These are phyloP conservation scores for Zoanthus gigantus DNA, from an alignment of 92 coral and sea anemone genomes.

Conservation along the genomic window DNA sequence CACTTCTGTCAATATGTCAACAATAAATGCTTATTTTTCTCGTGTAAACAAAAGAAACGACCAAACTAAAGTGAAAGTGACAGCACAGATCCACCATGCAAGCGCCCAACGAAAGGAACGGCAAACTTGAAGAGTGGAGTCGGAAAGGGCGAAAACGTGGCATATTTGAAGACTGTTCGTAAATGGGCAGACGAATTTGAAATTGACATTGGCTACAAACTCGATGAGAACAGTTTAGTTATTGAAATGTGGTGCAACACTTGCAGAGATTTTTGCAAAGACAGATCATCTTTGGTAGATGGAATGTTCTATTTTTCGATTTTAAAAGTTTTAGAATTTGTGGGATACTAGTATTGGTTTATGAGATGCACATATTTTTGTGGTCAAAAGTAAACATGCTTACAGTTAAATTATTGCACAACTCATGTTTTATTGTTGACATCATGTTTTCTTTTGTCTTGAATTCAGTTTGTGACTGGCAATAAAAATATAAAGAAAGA, in stretches of 20 bases:
- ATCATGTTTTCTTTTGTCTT: constrained; percentile 12
- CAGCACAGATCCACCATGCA: constrained; percentile 34
- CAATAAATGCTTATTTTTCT: constrained; percentile 23
- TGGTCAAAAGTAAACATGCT: constrained; percentile 6
- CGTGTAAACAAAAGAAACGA: constrained; percentile 27
- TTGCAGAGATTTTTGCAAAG: constrained; percentile 34
- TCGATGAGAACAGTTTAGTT: constrained; percentile 35
- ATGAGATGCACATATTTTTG: constrained; percentile 7
- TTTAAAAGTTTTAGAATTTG: constrained; percentile 25
- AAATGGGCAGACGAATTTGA: constrained; percentile 32
- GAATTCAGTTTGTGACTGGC: constrained; percentile 23
- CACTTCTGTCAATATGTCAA: neutral
- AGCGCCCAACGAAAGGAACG: constrained; percentile 22
- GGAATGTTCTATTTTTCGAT: constrained; percentile 4
- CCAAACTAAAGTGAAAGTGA: constrained; percentile 25
- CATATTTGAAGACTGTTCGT: constrained; percentile 48
- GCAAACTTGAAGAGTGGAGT: neutral
- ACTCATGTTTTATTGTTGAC: neutral
- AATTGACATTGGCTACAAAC: constrained; percentile 42
- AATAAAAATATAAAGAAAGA: constrained; percentile 27
- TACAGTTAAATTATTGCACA: neutral
- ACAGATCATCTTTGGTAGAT: constrained; percentile 20
- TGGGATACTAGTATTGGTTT: neutral
- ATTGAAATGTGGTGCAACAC: constrained; percentile 42
- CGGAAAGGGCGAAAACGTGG: constrained; percentile 34